Base-by-base conservation (phyloP, 2,797 vertebrate genomes). In the Catostomus latipinnis region DNA sequence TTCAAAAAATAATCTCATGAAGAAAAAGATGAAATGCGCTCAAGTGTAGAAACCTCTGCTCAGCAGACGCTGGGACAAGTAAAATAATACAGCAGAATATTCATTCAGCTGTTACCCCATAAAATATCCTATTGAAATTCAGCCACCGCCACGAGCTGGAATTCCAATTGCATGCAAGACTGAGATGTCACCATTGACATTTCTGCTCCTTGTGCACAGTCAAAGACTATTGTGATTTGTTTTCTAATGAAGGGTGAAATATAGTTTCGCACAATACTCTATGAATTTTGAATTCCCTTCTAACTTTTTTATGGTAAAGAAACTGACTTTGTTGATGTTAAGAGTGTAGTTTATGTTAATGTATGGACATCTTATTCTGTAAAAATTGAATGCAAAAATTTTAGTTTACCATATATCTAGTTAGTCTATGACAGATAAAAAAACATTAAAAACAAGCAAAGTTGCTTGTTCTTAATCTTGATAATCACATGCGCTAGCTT, bases 121-220 rank as follows among this genome's bases (percentile, higher is more conserved):
- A 80, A 78, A 65, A 72, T 58, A 53, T 34, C 34, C 34, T 34
- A 34, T 34, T 34, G 34, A 34, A 34, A 34, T 34, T 34, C 34
- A 34, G 34, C 34, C 34, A 4, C n/a, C 18, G 16, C 9, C 16
- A 10, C 61, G 54, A 63, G 68, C 57, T 68, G 18, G 43, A 49
- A 34, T 48, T 74, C 57, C 6, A 69, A 63, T 13, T 63, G 76
- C 71, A 68, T 14, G 62, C 82, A 67, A 56, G 48, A 62, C 14
- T 80, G 54, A 72, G 49, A 75, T 49, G 54, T 67, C 54, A 67
- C 78, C 72, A 62, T 6, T 76, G 76, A 76, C 72, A 71, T 83
- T 79, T 83, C 34, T 79, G 76, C 50, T 75, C 58, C 74, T 71
- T 80, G 61, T 56, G 34, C 70, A 53, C 61, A 69, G 14, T 70